These are phyloP conservation scores for Sturnira hondurensis DNA, from an alignment of 2,113 vertebrate genomes.

Conservation along the genomic window DNA sequence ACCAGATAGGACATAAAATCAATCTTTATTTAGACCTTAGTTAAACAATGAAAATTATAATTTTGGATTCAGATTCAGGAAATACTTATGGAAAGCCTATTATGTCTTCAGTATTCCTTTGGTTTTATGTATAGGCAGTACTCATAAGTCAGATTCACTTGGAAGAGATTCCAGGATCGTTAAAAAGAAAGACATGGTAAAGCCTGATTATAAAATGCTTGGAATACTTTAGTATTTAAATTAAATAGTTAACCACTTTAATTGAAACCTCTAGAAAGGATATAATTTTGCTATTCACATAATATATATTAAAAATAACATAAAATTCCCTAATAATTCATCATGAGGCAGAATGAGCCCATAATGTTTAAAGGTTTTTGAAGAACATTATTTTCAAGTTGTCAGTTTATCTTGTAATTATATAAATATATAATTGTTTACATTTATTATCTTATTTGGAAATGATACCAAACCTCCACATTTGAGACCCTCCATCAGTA, in stretches of 20 bases:
- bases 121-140: not conserved
- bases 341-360: not conserved
- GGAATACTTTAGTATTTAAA: not conserved
- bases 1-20: constrained; percentile 29
- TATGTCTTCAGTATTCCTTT: not conserved
- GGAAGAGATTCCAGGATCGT: not conserved
- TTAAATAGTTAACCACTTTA: not conserved
- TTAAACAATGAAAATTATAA: not conserved
- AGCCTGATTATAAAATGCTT: not conserved
- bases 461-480: not conserved
- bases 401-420: not conserved
- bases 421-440: not conserved
- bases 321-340: not conserved
- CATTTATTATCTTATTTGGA: not conserved
- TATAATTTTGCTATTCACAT: not conserved
- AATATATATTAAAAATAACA: not conserved
- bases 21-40: constrained; percentile 49
- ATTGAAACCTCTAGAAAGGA: not conserved
- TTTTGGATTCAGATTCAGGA: constrained; percentile 24
- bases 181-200: not conserved
- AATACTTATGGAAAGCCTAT: not conserved
- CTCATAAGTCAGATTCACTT: not conserved
- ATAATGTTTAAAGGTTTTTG: not conserved
- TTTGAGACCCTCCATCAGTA: not conserved
- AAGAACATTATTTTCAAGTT: constrained; percentile 7